Evolutionary conservation across 2,113 vertebrate genomes (phyloP).

Genomic region (Nyctibius bracteatus): DNA sequence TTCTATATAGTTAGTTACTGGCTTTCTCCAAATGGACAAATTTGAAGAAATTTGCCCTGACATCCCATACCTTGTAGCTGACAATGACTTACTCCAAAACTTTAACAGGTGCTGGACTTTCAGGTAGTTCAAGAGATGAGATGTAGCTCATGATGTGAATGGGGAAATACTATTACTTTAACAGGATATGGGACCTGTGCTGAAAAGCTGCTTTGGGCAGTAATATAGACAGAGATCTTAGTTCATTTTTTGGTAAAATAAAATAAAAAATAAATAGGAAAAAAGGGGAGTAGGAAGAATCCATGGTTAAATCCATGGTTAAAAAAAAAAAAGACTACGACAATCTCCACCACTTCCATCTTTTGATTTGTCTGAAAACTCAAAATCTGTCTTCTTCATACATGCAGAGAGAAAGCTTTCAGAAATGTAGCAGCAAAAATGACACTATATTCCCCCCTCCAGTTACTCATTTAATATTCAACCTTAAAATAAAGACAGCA

Average conservation of each 20-base stretch:
- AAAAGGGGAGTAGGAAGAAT: accelerated
- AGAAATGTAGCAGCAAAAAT: background rate
- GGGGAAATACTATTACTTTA: background rate
- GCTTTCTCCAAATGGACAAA: background rate
- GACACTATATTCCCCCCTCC: background rate
- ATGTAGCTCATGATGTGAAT: background rate
- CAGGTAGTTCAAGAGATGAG: background rate
- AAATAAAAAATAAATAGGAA: background rate
- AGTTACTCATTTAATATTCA: background rate
- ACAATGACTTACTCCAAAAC: background rate
- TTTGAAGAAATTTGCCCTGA: too few species aligned
- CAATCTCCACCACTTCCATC: background rate
- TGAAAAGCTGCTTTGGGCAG: background rate
- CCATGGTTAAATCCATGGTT: background rate
- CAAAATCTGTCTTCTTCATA: background rate
- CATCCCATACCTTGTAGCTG: background rate
- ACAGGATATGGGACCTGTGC: background rate
- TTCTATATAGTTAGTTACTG: background rate
- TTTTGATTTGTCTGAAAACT: background rate
- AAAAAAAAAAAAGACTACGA: background rate
- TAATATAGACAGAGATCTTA: background rate
- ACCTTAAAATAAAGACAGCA: background rate
- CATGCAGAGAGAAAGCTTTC: background rate
- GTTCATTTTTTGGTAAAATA: background rate
- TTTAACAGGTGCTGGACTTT: background rate